Conservation (phyloP, 2,113 vertebrate genomes). For the Notechis scutatus region DNA sequence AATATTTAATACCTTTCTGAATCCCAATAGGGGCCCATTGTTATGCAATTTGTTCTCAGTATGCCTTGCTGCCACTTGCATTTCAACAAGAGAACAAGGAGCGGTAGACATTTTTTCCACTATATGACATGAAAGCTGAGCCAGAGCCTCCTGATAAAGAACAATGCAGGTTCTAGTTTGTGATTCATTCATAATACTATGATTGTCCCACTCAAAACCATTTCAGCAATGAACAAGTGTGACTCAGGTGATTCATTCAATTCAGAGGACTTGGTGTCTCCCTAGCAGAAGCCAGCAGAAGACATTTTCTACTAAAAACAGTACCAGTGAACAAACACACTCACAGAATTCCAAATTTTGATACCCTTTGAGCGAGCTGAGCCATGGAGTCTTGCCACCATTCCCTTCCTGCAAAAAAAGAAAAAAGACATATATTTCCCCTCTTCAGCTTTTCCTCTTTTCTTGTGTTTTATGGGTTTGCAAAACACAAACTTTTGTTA, state of each 20-base stretch:
- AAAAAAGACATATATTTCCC: not conserved
- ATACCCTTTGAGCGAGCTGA: not conserved
- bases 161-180: not conserved
- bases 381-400: not conserved
- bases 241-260: conserved; percentile 25
- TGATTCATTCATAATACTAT: conserved; percentile 19
- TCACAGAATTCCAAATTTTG: not conserved
- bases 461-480: conserved; percentile 3
- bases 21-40: not conserved
- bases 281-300: not conserved
- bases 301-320: not conserved
- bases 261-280: not conserved
- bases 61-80: not conserved
- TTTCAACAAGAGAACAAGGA: not conserved
- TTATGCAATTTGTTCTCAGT: not conserved
- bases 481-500: not conserved
- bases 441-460: not conserved
- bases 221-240: conserved; percentile 2
- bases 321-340: not conserved
- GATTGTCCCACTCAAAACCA: conserved; percentile 29
- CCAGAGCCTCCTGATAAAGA: conserved; percentile 4
- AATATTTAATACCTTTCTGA: not conserved
- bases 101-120: not conserved
- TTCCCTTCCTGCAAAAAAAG: not conserved
- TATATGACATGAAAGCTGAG: not conserved